These are phyloP conservation scores for Arvicanthis niloticus DNA, from an alignment of 2,113 vertebrate genomes.

Conservation along the genomic window DNA sequence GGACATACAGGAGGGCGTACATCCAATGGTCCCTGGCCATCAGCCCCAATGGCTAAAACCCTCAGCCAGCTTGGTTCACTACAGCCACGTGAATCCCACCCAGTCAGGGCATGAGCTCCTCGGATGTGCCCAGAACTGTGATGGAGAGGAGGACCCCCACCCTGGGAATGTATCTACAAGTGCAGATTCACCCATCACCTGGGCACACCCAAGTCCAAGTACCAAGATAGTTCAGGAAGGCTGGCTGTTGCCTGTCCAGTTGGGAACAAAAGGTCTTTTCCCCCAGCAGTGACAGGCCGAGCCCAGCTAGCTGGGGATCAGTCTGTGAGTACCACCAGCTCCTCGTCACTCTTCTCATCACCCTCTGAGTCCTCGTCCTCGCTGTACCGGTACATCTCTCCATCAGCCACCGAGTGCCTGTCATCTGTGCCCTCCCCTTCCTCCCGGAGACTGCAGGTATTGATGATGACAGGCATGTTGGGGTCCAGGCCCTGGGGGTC, in stretches of 20 bases:
- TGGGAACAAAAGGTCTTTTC: not conserved
- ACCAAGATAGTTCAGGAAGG: constrained; percentile 17
- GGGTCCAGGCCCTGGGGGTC: constrained; percentile 89
- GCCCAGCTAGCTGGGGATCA: constrained; percentile 77
- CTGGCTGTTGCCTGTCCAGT: not conserved
- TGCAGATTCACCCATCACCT: constrained; percentile 24
- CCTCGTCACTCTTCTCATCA: constrained; percentile 95
- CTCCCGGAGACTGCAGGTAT: constrained; percentile 87
- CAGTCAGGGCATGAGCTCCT: not conserved
- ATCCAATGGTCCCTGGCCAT: not conserved
- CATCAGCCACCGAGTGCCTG: constrained; percentile 81
- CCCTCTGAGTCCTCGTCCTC: constrained; percentile 95
- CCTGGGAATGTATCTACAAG: constrained; percentile 37
- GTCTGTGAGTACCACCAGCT: constrained; percentile 96
- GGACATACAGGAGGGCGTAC: not conserved
- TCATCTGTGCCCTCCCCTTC: constrained; percentile 80
- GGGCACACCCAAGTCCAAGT: constrained; percentile 51
- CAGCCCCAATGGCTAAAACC: not conserved
- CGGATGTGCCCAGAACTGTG: not conserved
- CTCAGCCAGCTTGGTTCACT: constrained; percentile 63
- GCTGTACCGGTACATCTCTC: constrained; percentile 91
- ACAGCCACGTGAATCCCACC: not conserved
- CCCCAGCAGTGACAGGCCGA: not conserved
- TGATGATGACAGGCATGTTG: constrained; percentile 89
- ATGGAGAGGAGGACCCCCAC: not conserved